phyloP scores from a whole-genome alignment of 2,888 invertebrate species.

The Automeris io region DNA sequence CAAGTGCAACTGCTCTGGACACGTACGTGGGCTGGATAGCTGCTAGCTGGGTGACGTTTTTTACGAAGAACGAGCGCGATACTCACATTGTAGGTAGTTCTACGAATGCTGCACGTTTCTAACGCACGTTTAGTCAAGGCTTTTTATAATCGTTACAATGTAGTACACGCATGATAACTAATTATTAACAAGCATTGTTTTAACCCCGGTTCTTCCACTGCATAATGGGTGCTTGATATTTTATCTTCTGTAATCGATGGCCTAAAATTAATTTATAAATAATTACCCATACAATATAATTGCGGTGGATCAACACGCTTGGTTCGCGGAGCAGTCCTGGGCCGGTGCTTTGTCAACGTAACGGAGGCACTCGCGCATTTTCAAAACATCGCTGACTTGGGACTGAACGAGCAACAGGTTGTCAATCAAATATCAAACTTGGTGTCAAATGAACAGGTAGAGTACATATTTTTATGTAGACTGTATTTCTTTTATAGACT shows the following conservation, averaged over 20 bases:
- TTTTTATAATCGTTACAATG: constrained; percentile 9
- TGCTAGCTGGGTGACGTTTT: constrained; percentile 64
- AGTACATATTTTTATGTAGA: constrained; percentile 9
- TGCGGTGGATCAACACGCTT: constrained; percentile 22
- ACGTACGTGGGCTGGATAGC: constrained; percentile 66
- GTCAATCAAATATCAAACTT: constrained; percentile 38
- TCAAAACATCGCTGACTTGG: constrained; percentile 20
- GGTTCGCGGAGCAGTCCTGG: constrained; percentile 49
- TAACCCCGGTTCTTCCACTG: background rate
- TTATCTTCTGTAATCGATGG: background rate
- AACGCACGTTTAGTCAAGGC: constrained; percentile 14
- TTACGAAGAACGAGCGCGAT: constrained; percentile 54
- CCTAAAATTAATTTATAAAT: constrained; percentile 7
- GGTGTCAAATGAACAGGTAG: constrained; percentile 54
- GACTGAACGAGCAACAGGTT: constrained; percentile 32
- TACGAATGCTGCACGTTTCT: constrained; percentile 12
- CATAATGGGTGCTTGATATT: background rate
- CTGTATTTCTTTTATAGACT: background rate
- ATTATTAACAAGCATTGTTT: background rate
- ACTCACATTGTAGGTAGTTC: constrained; percentile 62
- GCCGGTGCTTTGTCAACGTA: constrained; percentile 56
- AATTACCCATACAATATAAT: constrained; percentile 21
- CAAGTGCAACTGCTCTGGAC: constrained; percentile 61
- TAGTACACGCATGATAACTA: constrained; percentile 22
- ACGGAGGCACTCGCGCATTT: constrained; percentile 31